Evolutionary conservation across 2,888 invertebrate species (phyloP), one percentile per base, ranked within the genome.

Genomic region (Hyles lineata): DNA sequence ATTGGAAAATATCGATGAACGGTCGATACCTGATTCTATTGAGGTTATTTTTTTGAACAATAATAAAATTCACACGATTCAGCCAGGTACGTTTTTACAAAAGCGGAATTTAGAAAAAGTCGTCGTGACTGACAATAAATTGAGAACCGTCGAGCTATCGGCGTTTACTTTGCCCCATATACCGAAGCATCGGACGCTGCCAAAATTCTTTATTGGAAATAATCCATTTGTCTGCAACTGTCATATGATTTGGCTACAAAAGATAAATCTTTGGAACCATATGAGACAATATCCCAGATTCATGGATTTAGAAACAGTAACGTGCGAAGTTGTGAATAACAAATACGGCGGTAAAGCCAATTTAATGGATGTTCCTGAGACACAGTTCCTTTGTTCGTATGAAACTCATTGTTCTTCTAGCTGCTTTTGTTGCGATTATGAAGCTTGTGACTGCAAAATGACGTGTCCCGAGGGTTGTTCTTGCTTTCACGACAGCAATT

Each of bases 361-460:
- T 62, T 88, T 97, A 77, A 94, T 96, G 85, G 96, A 96, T 83
- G 94, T 97, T 80, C 96, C 96, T 81, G 95, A 97, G 75, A 96
- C 96, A 80, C 97, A 97, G 88, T 97, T 98, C 87, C 95, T 98
- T 81, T 98, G 98, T 88, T 96, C 96, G 19, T 98, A 98, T 92
- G 96, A 96, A 85, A 96, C 96, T 71, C 97, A 97, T 88, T 98
- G 98, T 90, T 97, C 97, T 84, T 96, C 97, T 19, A 95, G 97
- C 77, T 98, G 98, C 87, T 97, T 97, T 85, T 98, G 98, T 89
- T 98, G 98, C 87, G 97, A 98, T 83, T 98, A 97, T 90, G 97
- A 97, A 88, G 97, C 97, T 61, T 98, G 98, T 87, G 98, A 98
- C 90, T 98, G 98, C 90, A 97, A 97, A 93, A 98, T 98, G 97